A percentile compares a stretch with the other conserved stretches of the same genome.
Conservation (phyloP, 2,113 vertebrate species). For the Siphamia tubifer region DNA sequence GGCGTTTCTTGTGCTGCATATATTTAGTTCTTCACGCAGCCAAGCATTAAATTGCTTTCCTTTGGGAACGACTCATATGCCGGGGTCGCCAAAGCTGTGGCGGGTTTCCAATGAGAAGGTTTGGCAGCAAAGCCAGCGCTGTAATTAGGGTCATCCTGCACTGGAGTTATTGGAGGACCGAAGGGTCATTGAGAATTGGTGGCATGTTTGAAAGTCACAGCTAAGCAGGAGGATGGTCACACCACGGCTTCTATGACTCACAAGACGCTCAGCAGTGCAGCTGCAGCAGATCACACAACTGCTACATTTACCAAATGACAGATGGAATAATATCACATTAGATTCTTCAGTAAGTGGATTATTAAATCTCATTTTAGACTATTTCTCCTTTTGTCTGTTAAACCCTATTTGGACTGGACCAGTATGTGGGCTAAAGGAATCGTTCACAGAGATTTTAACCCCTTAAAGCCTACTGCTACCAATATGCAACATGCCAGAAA, state of each 20-base stretch:
- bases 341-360: no score
- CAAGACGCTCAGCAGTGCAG: no score
- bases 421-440: no score
- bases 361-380: no score
- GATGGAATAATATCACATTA: no score
- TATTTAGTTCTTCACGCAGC: constrained; percentile 77
- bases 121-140: constrained; percentile 63
- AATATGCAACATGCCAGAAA: no score
- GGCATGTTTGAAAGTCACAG: constrained; percentile 59
- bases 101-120: constrained; percentile 67
- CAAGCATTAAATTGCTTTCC: constrained; percentile 90
- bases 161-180: constrained; percentile 8
- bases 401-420: no score
- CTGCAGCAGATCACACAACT: no score
- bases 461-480: no score
- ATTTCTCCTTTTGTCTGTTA: no score
- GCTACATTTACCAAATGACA: no score
- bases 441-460: no score
- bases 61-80: constrained; percentile 79
- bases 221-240: constrained; percentile 25
- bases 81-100: constrained; percentile 73
- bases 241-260: background rate
- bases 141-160: constrained; percentile 70
- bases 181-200: constrained; percentile 32
- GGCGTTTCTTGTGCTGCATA: constrained; percentile 80